A percentile compares a stretch with the other conserved stretches of the same genome.
Conservation (phyloP, 2,113 vertebrate genomes). For the Eubucco bourcierii region DNA sequence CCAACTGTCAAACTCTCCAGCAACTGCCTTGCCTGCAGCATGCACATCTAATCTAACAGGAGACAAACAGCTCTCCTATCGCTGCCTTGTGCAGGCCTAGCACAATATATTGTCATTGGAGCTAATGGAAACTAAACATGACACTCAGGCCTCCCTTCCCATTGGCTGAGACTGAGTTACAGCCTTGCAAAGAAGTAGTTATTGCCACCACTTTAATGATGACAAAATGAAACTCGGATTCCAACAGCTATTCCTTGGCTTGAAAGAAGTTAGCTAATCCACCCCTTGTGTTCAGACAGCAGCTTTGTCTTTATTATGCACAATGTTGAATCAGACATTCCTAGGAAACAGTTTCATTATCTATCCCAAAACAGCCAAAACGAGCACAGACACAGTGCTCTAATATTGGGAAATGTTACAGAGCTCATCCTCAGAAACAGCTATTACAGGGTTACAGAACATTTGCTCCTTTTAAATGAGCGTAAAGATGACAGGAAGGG, state of each 20-base stretch:
- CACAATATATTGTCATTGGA: conserved; percentile 1
- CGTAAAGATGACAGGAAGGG: background rate
- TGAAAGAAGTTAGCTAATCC: background rate
- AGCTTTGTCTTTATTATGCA: conserved; percentile 8
- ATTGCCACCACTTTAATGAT: background rate
- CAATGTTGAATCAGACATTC: background rate
- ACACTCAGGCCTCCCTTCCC: conserved; percentile 14
- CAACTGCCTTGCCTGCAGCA: background rate
- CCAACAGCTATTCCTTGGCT: background rate
- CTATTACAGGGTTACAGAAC: background rate
- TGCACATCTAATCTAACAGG: background rate
- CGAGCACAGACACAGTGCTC: background rate
- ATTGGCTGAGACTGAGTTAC: background rate
- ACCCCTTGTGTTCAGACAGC: background rate
- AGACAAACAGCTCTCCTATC: background rate
- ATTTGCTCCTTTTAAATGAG: background rate
- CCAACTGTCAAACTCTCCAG: background rate
- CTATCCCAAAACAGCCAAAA: background rate
- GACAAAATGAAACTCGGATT: background rate
- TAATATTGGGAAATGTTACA: background rate
- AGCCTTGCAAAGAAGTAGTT: background rate
- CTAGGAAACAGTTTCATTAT: background rate
- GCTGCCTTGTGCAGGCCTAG: background rate
- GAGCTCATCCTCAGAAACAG: background rate
- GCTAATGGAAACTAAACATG: conserved; percentile 10